phyloP scores from a whole-genome alignment of 2,797 vertebrate genomes.

The Falco novaeseelandiae region DNA sequence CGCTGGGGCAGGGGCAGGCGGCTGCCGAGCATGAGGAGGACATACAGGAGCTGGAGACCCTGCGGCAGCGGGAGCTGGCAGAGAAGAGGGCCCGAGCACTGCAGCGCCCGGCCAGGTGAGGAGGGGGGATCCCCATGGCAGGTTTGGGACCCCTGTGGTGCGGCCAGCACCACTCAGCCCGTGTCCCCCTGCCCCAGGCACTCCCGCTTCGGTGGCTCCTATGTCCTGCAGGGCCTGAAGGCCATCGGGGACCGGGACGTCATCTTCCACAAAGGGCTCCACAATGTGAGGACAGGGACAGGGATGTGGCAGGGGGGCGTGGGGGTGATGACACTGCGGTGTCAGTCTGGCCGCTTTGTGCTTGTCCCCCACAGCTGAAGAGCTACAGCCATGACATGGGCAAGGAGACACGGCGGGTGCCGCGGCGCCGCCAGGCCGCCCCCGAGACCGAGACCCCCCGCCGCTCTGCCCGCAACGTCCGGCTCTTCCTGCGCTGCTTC shows the following conservation, averaged over 20 bases:
- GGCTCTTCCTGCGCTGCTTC: constrained; percentile 90
- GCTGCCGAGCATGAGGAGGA: constrained; percentile 83
- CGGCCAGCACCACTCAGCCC: rapidly evolving
- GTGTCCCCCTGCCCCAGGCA: constrained; percentile 77
- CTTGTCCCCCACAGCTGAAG: constrained; percentile 78
- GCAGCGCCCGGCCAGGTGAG: constrained; percentile 87
- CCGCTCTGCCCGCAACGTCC: constrained; percentile 90
- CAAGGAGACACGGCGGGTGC: constrained; percentile 85
- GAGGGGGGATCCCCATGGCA: rapidly evolving
- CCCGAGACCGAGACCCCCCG: constrained; percentile 57
- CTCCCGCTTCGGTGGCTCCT: constrained; percentile 93
- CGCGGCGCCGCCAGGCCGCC: constrained; percentile 80
- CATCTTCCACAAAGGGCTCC: constrained; percentile 90
- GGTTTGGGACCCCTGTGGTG: rapidly evolving
- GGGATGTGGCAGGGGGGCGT: rapidly evolving
- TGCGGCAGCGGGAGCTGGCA: constrained; percentile 86
- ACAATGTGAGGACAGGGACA: constrained; percentile 80
- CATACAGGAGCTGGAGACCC: constrained; percentile 81
- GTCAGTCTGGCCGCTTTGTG: rapidly evolving
- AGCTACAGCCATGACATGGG: constrained; percentile 89
- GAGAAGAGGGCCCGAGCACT: constrained; percentile 84
- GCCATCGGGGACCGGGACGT: constrained; percentile 91
- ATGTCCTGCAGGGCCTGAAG: constrained; percentile 90
- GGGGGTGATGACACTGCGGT: rapidly evolving
- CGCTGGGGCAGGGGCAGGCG: constrained; percentile 83